Conservation (phyloP, 1,140 invertebrate genomes). For the Drosophila rufa region DNA sequence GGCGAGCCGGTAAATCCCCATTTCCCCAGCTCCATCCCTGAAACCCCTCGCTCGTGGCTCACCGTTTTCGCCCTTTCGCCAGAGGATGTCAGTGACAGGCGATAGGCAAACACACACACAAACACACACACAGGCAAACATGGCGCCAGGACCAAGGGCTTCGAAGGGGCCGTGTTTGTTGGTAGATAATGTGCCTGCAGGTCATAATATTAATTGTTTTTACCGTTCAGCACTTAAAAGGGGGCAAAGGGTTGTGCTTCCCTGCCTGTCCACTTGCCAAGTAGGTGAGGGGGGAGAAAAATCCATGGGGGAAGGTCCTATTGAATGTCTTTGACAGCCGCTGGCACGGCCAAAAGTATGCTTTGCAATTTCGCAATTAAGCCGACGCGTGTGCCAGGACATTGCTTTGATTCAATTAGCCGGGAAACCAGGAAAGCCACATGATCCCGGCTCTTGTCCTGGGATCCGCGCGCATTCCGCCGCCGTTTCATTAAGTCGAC, state of each 20-base stretch:
- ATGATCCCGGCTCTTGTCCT: constrained; percentile 62
- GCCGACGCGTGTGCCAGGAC: constrained; percentile 58
- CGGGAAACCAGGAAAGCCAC: constrained; percentile 53
- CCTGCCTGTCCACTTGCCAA: constrained; percentile 27
- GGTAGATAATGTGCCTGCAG: constrained; percentile 76
- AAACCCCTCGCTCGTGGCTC: constrained; percentile 1
- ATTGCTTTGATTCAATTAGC: constrained; percentile 79
- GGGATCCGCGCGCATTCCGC: constrained; percentile 16
- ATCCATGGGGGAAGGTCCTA: constrained; percentile 21
- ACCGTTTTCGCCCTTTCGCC: constrained; percentile 32
- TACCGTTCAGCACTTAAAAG: constrained; percentile 58
- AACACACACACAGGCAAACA: constrained; percentile 7
- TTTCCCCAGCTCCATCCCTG: not conserved
- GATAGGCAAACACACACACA: constrained; percentile 62
- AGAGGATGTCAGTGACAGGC: constrained; percentile 72
- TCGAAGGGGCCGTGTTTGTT: constrained; percentile 6
- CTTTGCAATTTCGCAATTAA: constrained; percentile 77
- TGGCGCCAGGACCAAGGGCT: constrained; percentile 15
- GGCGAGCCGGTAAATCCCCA: constrained; percentile 29
- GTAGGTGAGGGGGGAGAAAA: constrained; percentile 2
- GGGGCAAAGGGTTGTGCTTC: constrained; percentile 60
- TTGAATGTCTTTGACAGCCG: constrained; percentile 74
- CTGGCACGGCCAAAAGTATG: constrained; percentile 68
- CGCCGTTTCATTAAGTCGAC: constrained; percentile 68
- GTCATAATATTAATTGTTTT: constrained; percentile 83